Percentiles rank a stretch among this genome's conserved stretches.
phyloP scores from a whole-genome alignment of 2,797 vertebrate species.

The Thamnophis elegans region DNA sequence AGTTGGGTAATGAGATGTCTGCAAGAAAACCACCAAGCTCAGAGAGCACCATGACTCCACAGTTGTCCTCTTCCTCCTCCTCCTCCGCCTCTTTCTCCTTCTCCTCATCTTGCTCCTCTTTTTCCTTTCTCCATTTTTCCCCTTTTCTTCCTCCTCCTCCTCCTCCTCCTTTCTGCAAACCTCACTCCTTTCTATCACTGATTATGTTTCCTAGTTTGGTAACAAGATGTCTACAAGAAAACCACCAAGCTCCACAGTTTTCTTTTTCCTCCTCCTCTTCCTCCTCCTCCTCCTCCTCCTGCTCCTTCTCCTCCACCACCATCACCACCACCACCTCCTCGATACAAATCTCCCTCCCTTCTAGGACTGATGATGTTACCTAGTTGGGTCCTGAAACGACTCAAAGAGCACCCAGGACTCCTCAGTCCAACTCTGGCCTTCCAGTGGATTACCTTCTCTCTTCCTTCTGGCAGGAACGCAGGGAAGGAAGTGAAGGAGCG shows the following conservation, averaged over 20 bases:
- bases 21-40: background rate
- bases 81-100: too few relatives aligned
- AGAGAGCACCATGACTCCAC: too few relatives aligned
- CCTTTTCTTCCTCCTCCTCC: too few relatives aligned
- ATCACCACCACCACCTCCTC: too few relatives aligned
- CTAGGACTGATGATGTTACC: background rate
- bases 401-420: background rate
- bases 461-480: constrained; percentile 75
- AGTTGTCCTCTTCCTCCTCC: too few relatives aligned
- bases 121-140: too few relatives aligned
- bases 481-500: constrained; percentile 82
- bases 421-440: background rate
- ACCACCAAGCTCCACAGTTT: background rate
- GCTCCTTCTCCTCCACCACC: too few relatives aligned
- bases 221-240: background rate
- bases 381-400: background rate
- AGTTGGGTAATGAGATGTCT: background rate
- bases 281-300: too few relatives aligned
- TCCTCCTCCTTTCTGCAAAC: background rate
- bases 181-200: background rate
- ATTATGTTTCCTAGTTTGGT: background rate
- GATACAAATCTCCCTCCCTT: background rate
- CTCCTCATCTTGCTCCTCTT: too few relatives aligned
- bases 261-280: too few relatives aligned
- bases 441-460: background rate